These are phyloP conservation scores for Phyllotreta cruciferae DNA, from an alignment of 2,888 invertebrate species.

Conservation along the genomic window DNA sequence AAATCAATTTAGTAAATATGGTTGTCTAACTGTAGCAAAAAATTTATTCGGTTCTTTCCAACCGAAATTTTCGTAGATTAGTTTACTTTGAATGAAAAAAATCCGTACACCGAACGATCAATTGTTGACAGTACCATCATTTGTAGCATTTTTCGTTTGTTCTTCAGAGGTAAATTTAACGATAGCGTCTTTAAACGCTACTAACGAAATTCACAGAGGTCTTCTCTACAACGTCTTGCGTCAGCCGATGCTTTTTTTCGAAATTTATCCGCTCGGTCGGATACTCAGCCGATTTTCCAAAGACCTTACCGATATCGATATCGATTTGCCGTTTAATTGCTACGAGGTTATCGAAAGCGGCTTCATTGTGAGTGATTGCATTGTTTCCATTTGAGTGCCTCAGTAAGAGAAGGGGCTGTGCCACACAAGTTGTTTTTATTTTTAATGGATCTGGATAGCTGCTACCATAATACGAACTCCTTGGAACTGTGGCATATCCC, in stretches of 20 bases:
- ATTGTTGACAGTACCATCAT: slow-evolving; percentile 35
- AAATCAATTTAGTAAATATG: no score
- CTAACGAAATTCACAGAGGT: slow-evolving; percentile 65
- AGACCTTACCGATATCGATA: slow-evolving; percentile 72
- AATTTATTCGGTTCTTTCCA: no score
- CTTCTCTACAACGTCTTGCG: slow-evolving; percentile 66
- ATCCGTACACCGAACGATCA: slow-evolving; percentile 1
- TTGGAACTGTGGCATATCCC: no score
- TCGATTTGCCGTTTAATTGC: slow-evolving; percentile 64
- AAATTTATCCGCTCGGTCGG: slow-evolving; percentile 72
- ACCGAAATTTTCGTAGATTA: no score
- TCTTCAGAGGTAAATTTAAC: slow-evolving; percentile 66
- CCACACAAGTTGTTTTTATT: no score
- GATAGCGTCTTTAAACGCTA: slow-evolving; percentile 67
- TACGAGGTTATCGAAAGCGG: slow-evolving; percentile 60
- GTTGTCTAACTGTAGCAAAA: no score
- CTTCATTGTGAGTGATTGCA: slow-evolving; percentile 55
- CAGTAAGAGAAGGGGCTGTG: no score
- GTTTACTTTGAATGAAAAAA: no score
- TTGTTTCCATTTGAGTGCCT: background rate
- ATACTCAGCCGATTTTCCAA: slow-evolving; percentile 73
- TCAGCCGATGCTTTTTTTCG: slow-evolving; percentile 74
- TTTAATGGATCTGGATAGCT: no score
- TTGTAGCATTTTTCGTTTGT: slow-evolving; percentile 62
- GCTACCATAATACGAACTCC: no score